These are phyloP conservation scores for Pollicipes pollicipes DNA, from an alignment of 1,140 invertebrate species.

Conservation along the genomic window DNA sequence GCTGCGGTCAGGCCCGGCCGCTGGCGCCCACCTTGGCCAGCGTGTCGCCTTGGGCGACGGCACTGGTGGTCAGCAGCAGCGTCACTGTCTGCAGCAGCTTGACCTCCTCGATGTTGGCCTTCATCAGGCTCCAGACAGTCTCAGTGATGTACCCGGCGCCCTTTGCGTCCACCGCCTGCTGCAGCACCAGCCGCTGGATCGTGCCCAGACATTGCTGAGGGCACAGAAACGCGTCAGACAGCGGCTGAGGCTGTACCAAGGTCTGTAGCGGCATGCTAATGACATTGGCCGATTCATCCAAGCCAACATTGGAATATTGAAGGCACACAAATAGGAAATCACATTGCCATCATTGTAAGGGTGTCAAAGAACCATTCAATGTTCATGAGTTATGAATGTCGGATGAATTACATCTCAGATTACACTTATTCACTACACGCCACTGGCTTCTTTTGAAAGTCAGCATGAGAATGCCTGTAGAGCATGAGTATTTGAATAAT, in stretches of 20 bases:
- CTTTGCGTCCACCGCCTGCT: slow-evolving; percentile 52
- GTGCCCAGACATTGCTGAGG: slow-evolving; percentile 72
- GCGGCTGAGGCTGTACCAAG: too few species aligned
- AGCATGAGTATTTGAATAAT: too few species aligned
- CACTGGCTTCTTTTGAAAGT: background rate
- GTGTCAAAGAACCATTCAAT: too few species aligned
- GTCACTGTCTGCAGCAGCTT: slow-evolving; percentile 93
- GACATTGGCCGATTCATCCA: too few species aligned
- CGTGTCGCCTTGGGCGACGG: slow-evolving; percentile 78
- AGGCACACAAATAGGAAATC: too few species aligned
- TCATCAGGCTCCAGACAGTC: slow-evolving; percentile 82
- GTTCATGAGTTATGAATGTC: too few species aligned
- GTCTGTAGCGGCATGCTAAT: too few species aligned
- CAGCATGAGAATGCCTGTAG: too few species aligned
- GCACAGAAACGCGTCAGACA: too few species aligned
- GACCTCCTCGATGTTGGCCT: slow-evolving; percentile 82
- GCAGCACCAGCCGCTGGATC: slow-evolving; percentile 45
- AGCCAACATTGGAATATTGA: too few species aligned
- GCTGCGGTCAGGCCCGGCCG: background rate
- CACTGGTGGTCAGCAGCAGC: slow-evolving; percentile 78
- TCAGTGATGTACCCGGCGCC: slow-evolving; percentile 85
- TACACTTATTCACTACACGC: background rate
- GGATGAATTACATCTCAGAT: too few species aligned
- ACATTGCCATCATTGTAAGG: too few species aligned
- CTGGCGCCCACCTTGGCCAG: slow-evolving; percentile 55